Base-by-base conservation (phyloP, 1,140 invertebrate genomes). In the Zaprionus camerounensis region DNA sequence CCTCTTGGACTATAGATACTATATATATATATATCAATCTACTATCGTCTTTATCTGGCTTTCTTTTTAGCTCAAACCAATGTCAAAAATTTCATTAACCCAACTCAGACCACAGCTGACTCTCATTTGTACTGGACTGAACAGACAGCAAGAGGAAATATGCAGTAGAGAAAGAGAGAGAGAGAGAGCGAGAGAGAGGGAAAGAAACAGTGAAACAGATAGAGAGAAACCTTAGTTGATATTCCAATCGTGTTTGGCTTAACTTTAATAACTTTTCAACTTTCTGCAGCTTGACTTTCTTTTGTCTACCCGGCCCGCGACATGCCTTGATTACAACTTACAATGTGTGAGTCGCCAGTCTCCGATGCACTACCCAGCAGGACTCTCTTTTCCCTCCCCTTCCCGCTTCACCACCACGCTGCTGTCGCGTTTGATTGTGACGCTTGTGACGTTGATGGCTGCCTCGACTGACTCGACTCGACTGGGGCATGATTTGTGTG, bases 191-290 rank as follows among this genome's bases (percentile, higher is more conserved):
- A 28, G 17, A 38, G 17, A 55, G 15, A n/a, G 13, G 26, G 26
- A 24, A 9, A 26, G 38, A 13, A 1, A 65, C 24, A 38, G 17
- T 11, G 26, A 44, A 36, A 13, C 46, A 12, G 26, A 36, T 1
- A 51, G 46, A 34, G 17, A 15, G 22, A 22, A 22, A 76, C 68
- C 74, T 73, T 88, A 80, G 78, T 87, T 87, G 81, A 71, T 88
- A 87, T 87, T 87, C 83, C 81, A 71, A 71, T 68, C 78, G 84
- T 78, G 83, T 81, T 88, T 88, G 81, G 65, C 76, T 88, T 88
- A 88, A 87, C 83, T 87, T 87, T 87, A 87, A 87, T 87, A 87
- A 87, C 83, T 87, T 87, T 87, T 88, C 65, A 87, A 87, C 84
- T 88, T 87, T 87, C 68, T 80, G 66, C 68, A 62, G 56, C 49